Evolutionary conservation across 2,797 vertebrate genomes (phyloP).

Genomic region (Choloepus didactylus): DNA sequence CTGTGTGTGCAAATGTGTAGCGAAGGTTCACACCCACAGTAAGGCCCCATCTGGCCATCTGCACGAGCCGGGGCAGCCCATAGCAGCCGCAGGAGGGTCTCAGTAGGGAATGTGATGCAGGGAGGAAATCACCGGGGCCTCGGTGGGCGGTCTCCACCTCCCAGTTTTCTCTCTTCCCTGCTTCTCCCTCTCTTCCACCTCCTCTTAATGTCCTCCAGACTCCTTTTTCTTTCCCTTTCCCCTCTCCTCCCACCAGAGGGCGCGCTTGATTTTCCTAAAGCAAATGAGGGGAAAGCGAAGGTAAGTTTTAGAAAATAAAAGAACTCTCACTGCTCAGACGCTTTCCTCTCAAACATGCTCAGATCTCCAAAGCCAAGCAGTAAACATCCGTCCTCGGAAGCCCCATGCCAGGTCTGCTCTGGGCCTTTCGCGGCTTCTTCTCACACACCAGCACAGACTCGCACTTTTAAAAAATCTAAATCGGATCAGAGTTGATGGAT

Average conservation of each 20-base stretch:
- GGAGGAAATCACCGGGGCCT: background rate
- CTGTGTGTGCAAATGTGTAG: background rate
- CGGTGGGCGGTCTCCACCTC: accelerated
- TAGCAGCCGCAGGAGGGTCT: background rate
- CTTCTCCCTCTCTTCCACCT: background rate
- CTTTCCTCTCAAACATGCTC: background rate
- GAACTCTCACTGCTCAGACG: background rate
- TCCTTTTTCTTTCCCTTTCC: background rate
- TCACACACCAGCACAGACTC: background rate
- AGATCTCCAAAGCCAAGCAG: background rate
- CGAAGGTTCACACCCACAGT: background rate
- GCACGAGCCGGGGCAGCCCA: background rate
- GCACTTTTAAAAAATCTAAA: background rate
- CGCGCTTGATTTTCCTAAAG: background rate
- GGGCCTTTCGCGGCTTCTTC: background rate
- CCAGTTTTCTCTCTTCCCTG: background rate
- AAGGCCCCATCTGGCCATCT: background rate
- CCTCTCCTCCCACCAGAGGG: slow-evolving; percentile 51
- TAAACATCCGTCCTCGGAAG: background rate
- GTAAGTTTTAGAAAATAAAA: background rate
- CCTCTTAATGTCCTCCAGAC: background rate
- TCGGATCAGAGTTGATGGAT: background rate
- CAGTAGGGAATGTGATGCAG: accelerated
- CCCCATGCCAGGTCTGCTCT: background rate
- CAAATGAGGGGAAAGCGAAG: background rate